Evolutionary conservation across 2,797 vertebrate genomes (phyloP).

Genomic region (Buphagus erythrorhynchus): DNA sequence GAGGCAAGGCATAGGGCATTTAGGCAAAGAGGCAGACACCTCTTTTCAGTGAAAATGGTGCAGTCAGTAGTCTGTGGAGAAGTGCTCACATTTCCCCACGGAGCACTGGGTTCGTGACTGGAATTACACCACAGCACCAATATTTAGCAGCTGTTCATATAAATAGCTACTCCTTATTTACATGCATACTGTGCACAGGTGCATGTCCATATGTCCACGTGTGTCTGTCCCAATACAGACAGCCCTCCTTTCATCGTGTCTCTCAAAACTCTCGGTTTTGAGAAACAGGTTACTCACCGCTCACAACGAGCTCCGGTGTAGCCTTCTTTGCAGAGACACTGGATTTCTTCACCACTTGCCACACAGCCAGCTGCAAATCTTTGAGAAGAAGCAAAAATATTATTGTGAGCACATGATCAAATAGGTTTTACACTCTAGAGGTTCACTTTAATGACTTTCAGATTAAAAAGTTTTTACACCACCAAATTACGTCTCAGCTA

Average conservation of each 20-base stretch:
- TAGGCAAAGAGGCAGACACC: neutral
- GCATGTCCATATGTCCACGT: no score
- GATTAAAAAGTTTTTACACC: neutral
- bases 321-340: conserved; percentile 88
- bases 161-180: neutral
- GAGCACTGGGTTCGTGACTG: neutral
- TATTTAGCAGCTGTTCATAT: neutral
- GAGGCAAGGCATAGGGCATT: neutral
- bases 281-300: conserved; percentile 76
- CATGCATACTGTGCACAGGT: neutral
- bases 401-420: neutral
- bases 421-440: neutral
- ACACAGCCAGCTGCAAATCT: conserved; percentile 91
- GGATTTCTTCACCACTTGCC: conserved; percentile 77
- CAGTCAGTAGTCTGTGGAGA: neutral
- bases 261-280: neutral
- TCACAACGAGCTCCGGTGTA: conserved; percentile 88
- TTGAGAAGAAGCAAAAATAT: neutral
- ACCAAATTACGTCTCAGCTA: neutral
- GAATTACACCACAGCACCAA: neutral
- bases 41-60: neutral
- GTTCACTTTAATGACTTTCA: neutral
- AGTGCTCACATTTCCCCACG: neutral
- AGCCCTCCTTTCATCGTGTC: neutral
- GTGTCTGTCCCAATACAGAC: neutral